A percentile compares a stretch with the other conserved stretches of the same genome.
These are phyloP conservation scores for Styela plicata DNA, from an alignment of 23 tunicate species.

Conservation along the genomic window DNA sequence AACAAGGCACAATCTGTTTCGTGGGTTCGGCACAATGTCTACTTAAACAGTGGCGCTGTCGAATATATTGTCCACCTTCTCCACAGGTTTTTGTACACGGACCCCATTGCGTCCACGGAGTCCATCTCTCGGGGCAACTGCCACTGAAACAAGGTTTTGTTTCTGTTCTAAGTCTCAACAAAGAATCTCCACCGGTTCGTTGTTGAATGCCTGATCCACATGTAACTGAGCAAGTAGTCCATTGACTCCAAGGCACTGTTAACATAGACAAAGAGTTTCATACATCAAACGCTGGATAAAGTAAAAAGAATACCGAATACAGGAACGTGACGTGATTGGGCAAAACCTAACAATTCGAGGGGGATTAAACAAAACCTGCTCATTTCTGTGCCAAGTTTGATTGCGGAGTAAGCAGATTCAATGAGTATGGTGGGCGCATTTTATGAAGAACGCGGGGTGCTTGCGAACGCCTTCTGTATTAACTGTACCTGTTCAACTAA, in stretches of 20 bases:
- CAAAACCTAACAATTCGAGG: too few species aligned
- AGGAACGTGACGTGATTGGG: too few species aligned
- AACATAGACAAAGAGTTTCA: too few species aligned
- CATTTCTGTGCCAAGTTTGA: too few species aligned
- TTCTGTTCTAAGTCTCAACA: constrained; percentile 7
- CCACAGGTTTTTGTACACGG: constrained; percentile 28
- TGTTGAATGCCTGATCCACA: constrained; percentile 19
- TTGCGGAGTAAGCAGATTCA: too few species aligned
- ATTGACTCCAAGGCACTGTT: constrained; percentile 30
- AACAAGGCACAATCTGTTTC: background rate
- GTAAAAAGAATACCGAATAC: too few species aligned
- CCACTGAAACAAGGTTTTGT: background rate
- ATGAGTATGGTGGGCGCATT: too few species aligned
- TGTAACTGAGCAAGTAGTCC: constrained; percentile 8
- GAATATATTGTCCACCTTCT: background rate
- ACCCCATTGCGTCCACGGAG: constrained; percentile 25
- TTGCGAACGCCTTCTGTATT: too few species aligned
- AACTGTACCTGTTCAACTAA: too few species aligned
- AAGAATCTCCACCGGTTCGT: constrained; percentile 11
- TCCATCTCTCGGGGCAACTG: constrained; percentile 6
- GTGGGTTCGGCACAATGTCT: background rate
- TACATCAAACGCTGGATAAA: too few species aligned
- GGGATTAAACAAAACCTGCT: too few species aligned
- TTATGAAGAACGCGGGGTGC: too few species aligned
- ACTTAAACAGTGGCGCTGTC: background rate